Base-by-base conservation (phyloP, 92 coral and sea anemone genomes). In the Desmophyllum pertusum region DNA sequence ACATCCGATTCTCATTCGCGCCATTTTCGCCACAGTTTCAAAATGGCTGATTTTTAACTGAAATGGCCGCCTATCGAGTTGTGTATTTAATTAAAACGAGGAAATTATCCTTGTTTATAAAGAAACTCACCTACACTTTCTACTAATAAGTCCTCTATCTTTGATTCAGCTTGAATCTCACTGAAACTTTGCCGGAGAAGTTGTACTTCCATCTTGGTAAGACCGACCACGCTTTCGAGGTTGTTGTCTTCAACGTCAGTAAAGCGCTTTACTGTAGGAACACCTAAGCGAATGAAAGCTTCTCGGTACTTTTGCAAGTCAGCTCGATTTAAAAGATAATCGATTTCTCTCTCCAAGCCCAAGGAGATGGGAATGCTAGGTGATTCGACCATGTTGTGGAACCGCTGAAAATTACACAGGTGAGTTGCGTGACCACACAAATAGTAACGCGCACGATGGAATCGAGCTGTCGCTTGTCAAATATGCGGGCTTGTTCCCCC, bases 61-160 rank as follows among this genome's bases (percentile, higher is more conserved):
- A 36, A 67, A 67, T 17, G 73, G 25, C 73, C 27, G 73, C 33
- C 42, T 67, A 67, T 67, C 73, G 73, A 67, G 73, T 67, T 67
- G 45, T 67, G 73, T 67, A 67, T 67, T 67, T 37, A 67, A 67
- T 67, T 33, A 67, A 30, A 38, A 35, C 42, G 45, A 35, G n/a
- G 8, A 67, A 66, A 36, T 5, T 66, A 36, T 36, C 0, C 21
- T 66, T 14, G 3, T 14, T 5, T 33, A 33, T 10, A 67, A 67
- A 67, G 25, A 13, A 15, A 67, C 7, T 67, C 9, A 67, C 73
- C 73, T 19, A 23, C 18, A 33, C 27, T 35, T 6, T 67, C 25
- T n/a, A n/a, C n/a, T n/a, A n/a, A n/a, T 6, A 36, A 18, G 45
- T 67, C 42, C 18, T 38, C 39, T 19, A 17, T 25, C 45, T 67